Conservation (phyloP, 2,113 vertebrate genomes). For the Carettochelys insculpta region DNA sequence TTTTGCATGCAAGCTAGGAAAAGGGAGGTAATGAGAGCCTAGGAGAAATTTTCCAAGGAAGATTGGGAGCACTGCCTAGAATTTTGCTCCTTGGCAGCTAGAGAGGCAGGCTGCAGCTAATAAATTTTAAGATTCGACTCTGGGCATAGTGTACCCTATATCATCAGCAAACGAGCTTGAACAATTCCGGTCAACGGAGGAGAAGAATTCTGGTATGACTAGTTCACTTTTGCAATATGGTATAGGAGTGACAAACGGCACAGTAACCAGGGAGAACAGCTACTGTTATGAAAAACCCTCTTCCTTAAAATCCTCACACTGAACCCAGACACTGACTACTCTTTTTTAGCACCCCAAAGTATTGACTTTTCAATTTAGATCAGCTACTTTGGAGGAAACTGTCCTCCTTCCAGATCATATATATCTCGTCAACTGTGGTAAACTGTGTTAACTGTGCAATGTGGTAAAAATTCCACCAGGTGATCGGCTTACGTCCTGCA, state of each 20-base stretch:
- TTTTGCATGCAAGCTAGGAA: slow-evolving; percentile 12
- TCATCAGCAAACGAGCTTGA: slow-evolving; percentile 17
- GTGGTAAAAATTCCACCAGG: not conserved
- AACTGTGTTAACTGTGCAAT: no score
- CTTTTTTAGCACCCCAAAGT: not conserved
- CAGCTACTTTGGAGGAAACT: not conserved
- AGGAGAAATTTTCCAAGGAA: slow-evolving; percentile 11
- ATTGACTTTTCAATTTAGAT: not conserved
- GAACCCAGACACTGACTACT: not conserved
- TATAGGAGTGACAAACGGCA: not conserved
- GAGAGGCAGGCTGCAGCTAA: slow-evolving; percentile 41
- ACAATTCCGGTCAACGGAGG: not conserved
- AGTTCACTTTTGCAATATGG: not conserved
- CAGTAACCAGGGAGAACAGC: not conserved
- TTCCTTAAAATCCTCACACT: not conserved
- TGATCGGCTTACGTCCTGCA: not conserved
- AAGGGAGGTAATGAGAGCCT: slow-evolving; percentile 17
- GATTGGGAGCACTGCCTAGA: slow-evolving; percentile 33
- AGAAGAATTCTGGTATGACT: not conserved
- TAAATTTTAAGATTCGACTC: slow-evolving; percentile 31
- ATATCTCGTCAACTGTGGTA: not conserved
- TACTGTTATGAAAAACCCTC: not conserved
- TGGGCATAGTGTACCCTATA: not conserved
- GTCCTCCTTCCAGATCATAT: not conserved
- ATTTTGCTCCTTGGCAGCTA: slow-evolving; percentile 34